Conservation (phyloP, 92 coral and sea anemone species). For the Bergia sp. region DNA sequence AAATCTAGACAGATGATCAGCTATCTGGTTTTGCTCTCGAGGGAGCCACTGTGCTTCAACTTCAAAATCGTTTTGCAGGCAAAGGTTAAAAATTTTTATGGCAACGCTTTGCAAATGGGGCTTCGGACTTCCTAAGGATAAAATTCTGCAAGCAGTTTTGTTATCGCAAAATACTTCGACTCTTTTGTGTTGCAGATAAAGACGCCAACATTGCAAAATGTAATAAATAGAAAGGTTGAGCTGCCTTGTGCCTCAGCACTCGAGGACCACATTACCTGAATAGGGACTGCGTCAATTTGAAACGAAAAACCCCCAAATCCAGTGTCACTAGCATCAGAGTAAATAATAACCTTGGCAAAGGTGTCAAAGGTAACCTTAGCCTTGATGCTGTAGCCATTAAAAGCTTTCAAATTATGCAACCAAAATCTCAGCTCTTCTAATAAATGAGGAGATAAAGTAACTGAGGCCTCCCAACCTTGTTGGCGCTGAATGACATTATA, state of each 20-base stretch:
- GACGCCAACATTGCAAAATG: neutral
- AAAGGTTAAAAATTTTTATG: slow-evolving; percentile 6
- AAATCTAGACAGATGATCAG: neutral
- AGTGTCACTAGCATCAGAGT: too few relatives aligned
- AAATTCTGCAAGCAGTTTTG: slow-evolving; percentile 1
- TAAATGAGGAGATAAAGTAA: too few relatives aligned
- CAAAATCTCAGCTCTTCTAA: too few relatives aligned
- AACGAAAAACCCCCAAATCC: too few relatives aligned
- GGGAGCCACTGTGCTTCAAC: slow-evolving; percentile 21
- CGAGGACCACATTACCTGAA: neutral
- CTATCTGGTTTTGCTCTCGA: neutral
- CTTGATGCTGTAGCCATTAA: too few relatives aligned
- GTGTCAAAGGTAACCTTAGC: too few relatives aligned
- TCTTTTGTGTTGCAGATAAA: neutral
- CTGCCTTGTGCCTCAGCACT: neutral
- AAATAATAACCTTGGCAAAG: too few relatives aligned
- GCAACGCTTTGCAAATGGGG: too few relatives aligned
- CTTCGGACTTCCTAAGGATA: neutral
- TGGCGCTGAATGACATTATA: too few relatives aligned
- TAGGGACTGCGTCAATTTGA: neutral
- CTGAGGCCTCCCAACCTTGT: too few relatives aligned
- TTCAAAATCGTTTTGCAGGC: neutral
- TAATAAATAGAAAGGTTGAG: neutral
- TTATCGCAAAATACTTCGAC: neutral
- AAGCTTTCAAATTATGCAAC: too few relatives aligned